phyloP scores from a whole-genome alignment of 1,140 invertebrate genomes.

The Adelges cooleyi region DNA sequence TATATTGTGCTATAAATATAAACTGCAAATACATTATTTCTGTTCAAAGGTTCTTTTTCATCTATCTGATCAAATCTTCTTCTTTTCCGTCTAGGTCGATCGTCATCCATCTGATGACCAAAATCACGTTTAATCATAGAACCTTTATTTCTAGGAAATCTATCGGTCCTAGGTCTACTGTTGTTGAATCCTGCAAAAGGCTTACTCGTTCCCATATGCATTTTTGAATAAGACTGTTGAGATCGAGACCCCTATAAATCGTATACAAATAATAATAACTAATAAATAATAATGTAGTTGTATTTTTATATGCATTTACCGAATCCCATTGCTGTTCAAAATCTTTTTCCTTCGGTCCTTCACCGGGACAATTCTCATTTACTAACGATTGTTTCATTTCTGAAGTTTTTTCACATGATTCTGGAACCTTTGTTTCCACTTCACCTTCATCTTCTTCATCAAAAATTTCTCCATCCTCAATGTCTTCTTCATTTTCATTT shows the following conservation, averaged over 20 bases:
- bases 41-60: background rate
- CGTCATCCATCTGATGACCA: background rate
- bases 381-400: background rate
- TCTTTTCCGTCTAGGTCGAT: constrained; percentile 20
- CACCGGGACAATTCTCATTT: background rate
- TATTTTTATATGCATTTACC: background rate
- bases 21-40: no score
- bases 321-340: constrained; percentile 8
- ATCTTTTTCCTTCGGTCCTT: constrained; percentile 2
- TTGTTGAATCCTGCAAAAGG: constrained; percentile 13
- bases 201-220: background rate
- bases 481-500: constrained; percentile 12
- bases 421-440: background rate
- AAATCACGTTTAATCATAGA: constrained; percentile 14
- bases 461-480: constrained; percentile 26
- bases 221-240: constrained; percentile 3
- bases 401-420: constrained; percentile 3
- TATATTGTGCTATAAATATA: no score
- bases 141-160: constrained; percentile 7
- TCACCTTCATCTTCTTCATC: constrained; percentile 17
- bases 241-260: background rate
- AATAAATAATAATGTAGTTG: background rate
- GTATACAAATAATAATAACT: background rate
- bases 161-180: background rate
- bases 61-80: constrained; percentile 12